phyloP scores from a whole-genome alignment of 2,888 invertebrate species.

The Drosophila multiciliata region DNA sequence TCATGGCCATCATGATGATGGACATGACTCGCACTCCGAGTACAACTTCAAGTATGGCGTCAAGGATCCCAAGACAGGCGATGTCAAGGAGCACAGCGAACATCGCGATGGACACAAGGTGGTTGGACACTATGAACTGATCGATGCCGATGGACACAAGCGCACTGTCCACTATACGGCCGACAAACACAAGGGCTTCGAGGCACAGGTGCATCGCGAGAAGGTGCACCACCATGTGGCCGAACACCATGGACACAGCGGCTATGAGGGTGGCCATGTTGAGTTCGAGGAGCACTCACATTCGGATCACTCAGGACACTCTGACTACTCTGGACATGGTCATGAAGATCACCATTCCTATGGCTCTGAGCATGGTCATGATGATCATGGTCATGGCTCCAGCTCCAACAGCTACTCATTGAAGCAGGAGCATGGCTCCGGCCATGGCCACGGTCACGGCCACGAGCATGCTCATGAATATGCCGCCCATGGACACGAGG shows the following conservation, averaged over 20 bases:
- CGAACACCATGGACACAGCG: slow-evolving; percentile 67
- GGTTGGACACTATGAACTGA: slow-evolving; percentile 79
- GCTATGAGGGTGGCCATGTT: slow-evolving; percentile 67
- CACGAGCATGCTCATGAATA: slow-evolving; percentile 10
- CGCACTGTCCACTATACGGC: slow-evolving; percentile 79
- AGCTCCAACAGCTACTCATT: slow-evolving; percentile 65
- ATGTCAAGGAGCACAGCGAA: slow-evolving; percentile 73
- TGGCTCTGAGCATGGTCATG: slow-evolving; percentile 43
- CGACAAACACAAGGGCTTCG: slow-evolving; percentile 79
- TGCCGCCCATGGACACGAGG: slow-evolving; percentile 18
- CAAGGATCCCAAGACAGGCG: slow-evolving; percentile 77
- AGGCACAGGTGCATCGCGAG: slow-evolving; percentile 74
- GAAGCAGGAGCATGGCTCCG: slow-evolving; percentile 69
- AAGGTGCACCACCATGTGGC: slow-evolving; percentile 62
- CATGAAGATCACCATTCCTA: slow-evolving; percentile 51
- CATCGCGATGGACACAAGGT: slow-evolving; percentile 77
- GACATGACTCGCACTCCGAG: slow-evolving; percentile 70
- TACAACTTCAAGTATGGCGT: slow-evolving; percentile 77
- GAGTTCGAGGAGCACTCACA: slow-evolving; percentile 68
- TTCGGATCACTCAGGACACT: slow-evolving; percentile 14
- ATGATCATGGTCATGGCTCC: slow-evolving; percentile 35
- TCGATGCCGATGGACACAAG: slow-evolving; percentile 81
- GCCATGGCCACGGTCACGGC: slow-evolving; percentile 56
- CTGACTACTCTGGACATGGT: slow-evolving; percentile 38
- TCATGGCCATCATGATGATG: slow-evolving; percentile 60